Percentiles rank a stretch among this genome's conserved stretches.
Conservation (phyloP, 1,140 invertebrate genomes). For the Hycleus cichorii region DNA sequence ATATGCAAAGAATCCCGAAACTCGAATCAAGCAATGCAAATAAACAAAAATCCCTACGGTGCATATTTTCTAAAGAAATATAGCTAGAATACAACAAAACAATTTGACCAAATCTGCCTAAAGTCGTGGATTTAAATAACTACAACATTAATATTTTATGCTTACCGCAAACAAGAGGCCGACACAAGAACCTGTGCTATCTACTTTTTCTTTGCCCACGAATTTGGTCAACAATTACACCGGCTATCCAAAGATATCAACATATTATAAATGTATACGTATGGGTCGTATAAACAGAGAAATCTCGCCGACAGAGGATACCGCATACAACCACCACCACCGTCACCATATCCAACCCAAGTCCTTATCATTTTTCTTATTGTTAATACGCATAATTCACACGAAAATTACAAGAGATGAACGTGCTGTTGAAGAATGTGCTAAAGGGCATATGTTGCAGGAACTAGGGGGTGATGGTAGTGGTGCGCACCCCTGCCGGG, state of each 20-base stretch:
- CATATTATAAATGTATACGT: slow-evolving; percentile 24
- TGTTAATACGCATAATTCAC: no score
- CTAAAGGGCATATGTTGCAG: no score
- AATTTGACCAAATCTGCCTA: not conserved
- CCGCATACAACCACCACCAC: not conserved
- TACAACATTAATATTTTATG: slow-evolving; percentile 6
- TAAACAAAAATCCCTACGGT: no score
- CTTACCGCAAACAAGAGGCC: slow-evolving; percentile 5
- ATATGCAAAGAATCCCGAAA: no score
- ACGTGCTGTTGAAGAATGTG: no score
- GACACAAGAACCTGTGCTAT: not conserved
- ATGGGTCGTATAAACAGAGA: slow-evolving; percentile 16
- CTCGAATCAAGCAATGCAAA: no score
- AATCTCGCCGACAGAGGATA: slow-evolving; percentile 22
- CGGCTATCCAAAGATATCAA: slow-evolving; percentile 16
- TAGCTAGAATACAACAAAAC: no score
- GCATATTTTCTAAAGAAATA: no score
- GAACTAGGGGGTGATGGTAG: slow-evolving; percentile 1
- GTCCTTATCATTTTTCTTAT: slow-evolving; percentile 14
- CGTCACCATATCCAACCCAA: not conserved
- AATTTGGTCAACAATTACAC: slow-evolving; percentile 18
- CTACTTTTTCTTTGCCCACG: slow-evolving; percentile 3
- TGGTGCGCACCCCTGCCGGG: slow-evolving; percentile 12
- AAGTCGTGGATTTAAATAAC: slow-evolving; percentile 5
- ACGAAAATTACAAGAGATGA: no score